These are phyloP conservation scores for Halichoeres trimaculatus DNA, from an alignment of 2,113 vertebrate genomes.

Conservation along the genomic window DNA sequence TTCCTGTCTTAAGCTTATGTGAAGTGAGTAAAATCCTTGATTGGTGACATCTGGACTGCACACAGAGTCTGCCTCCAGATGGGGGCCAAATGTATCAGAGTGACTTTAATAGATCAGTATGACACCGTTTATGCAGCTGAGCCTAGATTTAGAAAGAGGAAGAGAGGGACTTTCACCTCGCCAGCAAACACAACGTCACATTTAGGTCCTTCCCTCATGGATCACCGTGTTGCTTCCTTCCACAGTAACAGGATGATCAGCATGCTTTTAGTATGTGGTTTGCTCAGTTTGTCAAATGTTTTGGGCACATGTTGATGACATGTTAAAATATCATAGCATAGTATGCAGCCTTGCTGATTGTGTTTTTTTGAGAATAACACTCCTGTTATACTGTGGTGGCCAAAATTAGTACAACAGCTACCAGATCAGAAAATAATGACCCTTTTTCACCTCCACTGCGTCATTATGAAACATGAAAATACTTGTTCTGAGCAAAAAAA, in stretches of 20 bases:
- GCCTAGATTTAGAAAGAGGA: neutral
- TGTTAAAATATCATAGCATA: no score
- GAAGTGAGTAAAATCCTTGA: conserved; percentile 69
- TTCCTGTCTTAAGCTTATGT: conserved; percentile 74
- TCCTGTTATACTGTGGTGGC: no score
- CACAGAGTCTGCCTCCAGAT: conserved; percentile 24
- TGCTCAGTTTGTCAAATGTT: no score
- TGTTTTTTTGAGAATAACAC: no score
- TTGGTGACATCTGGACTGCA: conserved; percentile 70
- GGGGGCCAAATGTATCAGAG: conserved; percentile 51
- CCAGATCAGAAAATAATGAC: no score
- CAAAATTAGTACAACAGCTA: no score
- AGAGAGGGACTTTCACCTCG: neutral
- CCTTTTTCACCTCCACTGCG: no score
- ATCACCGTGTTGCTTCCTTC: neutral
- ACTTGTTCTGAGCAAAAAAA: no score
- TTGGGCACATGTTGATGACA: no score
- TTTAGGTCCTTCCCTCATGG: neutral
- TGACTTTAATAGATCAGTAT: conserved; percentile 61
- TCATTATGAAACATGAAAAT: no score
- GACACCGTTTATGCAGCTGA: conserved; percentile 25
- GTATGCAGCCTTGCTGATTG: no score
- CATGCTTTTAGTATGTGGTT: no score
- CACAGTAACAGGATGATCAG: neutral
- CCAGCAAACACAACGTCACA: neutral